phyloP scores from a whole-genome alignment of 2,113 vertebrate genomes.

The Pavo muticus region DNA sequence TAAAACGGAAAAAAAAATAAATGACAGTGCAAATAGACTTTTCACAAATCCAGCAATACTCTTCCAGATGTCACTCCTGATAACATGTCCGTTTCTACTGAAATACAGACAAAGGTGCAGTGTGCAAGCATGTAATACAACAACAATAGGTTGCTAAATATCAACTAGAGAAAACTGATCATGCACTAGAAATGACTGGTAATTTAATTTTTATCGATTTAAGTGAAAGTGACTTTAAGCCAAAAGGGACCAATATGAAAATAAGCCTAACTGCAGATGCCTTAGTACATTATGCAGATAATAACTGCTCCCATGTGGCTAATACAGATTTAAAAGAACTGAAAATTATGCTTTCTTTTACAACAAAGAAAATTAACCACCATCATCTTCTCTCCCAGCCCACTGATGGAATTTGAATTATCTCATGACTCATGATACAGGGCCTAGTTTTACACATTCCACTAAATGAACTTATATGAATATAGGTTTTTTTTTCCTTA shows the following conservation, averaged over 20 bases:
- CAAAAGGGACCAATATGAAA: slow-evolving; percentile 59
- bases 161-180: background rate
- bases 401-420: slow-evolving; percentile 34
- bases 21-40: background rate
- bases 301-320: slow-evolving; percentile 54
- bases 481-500: background rate
- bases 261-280: slow-evolving; percentile 58
- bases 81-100: background rate
- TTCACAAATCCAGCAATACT: background rate
- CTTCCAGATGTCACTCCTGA: background rate
- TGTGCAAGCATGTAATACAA: background rate
- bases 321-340: slow-evolving; percentile 43
- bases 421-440: background rate
- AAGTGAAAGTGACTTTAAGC: slow-evolving; percentile 63
- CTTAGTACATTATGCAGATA: slow-evolving; percentile 69
- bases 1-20: background rate
- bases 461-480: slow-evolving; percentile 9
- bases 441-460: slow-evolving; percentile 52
- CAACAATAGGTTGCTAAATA: background rate
- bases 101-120: background rate
- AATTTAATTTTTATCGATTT: slow-evolving; percentile 68
- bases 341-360: slow-evolving; percentile 63
- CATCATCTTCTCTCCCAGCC: slow-evolving; percentile 40
- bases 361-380: slow-evolving; percentile 52
- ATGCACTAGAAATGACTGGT: slow-evolving; percentile 25